Evolutionary conservation across 1,140 invertebrate species (phyloP).

Genomic region (Bombus waltoni): DNA sequence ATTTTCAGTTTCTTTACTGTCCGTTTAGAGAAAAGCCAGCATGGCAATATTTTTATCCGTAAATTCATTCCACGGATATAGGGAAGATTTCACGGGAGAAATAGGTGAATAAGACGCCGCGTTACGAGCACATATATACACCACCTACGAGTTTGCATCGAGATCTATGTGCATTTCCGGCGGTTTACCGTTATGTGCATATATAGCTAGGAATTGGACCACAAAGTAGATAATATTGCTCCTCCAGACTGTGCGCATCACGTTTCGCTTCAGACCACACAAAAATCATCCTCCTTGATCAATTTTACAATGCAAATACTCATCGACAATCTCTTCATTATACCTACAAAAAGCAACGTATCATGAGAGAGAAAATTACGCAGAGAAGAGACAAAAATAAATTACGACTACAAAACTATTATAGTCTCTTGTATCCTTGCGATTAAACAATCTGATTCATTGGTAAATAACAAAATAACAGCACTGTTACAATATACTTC

Average conservation of each 20-base stretch:
- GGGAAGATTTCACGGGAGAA: neutral
- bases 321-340: neutral
- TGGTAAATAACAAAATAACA: neutral
- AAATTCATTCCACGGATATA: constrained; percentile 12
- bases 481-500: neutral
- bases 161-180: constrained; percentile 44
- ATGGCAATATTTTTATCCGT: neutral
- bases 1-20: neutral
- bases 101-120: neutral
- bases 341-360: neutral
- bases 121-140: constrained; percentile 20
- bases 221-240: constrained; percentile 47
- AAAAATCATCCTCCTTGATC: neutral
- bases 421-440: too few species aligned
- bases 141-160: constrained; percentile 23
- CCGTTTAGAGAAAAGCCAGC: neutral
- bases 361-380: neutral
- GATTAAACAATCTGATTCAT: too few species aligned
- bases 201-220: constrained; percentile 45
- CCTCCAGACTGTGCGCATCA: neutral
- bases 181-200: constrained; percentile 40
- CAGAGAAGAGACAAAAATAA: neutral
- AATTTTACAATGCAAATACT: neutral
- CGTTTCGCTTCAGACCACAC: neutral
- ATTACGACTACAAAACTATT: neutral